Conservation (phyloP, 1,140 invertebrate species). For the Drosophila pallidifrons region DNA sequence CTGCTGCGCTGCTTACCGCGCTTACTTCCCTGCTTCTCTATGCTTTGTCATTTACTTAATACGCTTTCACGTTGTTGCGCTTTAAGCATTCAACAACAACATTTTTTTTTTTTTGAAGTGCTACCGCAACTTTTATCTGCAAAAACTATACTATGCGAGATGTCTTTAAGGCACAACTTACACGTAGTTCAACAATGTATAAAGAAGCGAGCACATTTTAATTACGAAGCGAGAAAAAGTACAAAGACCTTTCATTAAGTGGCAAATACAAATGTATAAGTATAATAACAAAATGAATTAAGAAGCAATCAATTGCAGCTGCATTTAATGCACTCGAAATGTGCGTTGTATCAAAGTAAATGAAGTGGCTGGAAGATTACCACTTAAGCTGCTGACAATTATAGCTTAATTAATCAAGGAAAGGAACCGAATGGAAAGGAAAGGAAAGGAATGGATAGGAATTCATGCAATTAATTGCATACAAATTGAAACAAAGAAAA, state of each 20-base stretch:
- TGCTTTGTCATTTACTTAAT: slow-evolving; percentile 55
- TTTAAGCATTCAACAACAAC: slow-evolving; percentile 47
- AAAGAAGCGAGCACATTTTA: too few relatives aligned
- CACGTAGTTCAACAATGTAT: too few relatives aligned
- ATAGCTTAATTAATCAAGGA: not conserved
- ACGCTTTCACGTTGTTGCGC: slow-evolving; percentile 47
- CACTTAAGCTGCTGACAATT: not conserved
- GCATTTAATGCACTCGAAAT: too few relatives aligned
- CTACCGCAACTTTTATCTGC: slow-evolving; percentile 18
- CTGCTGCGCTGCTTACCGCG: not conserved
- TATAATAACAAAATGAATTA: too few relatives aligned
- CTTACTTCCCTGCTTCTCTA: not conserved
- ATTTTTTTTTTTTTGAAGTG: slow-evolving; percentile 14
- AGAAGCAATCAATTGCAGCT: too few relatives aligned
- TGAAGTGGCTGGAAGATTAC: not conserved
- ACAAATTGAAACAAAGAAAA: not conserved
- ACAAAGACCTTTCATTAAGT: too few relatives aligned
- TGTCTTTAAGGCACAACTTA: not conserved
- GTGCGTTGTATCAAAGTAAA: too few relatives aligned
- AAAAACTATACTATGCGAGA: not conserved
- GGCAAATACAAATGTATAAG: too few relatives aligned
- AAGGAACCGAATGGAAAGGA: too few relatives aligned
- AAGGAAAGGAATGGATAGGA: not conserved
- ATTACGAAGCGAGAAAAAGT: too few relatives aligned
- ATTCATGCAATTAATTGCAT: slow-evolving; percentile 1